A percentile compares a stretch with the other conserved stretches of the same genome.
Evolutionary conservation across 2,113 vertebrate species (phyloP).

Genomic region (Australoheros scitulus): DNA sequence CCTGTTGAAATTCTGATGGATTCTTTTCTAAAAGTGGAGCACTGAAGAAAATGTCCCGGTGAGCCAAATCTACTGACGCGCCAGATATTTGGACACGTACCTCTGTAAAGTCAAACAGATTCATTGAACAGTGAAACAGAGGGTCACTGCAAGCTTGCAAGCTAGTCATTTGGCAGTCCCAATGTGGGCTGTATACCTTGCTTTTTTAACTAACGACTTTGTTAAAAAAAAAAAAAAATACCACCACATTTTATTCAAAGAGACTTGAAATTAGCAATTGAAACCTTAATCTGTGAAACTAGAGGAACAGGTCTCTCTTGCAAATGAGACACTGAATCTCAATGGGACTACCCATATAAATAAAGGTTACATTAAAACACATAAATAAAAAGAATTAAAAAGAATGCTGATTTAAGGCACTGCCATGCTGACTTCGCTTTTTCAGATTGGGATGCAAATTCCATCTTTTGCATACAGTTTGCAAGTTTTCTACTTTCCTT

Average conservation of each 20-base stretch:
- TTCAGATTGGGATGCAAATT: not conserved
- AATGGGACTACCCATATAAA: too few relatives aligned
- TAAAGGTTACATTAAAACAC: too few relatives aligned
- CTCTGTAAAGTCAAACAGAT: too few relatives aligned
- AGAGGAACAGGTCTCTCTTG: not conserved
- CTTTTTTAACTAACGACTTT: too few relatives aligned
- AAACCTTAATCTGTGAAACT: not conserved
- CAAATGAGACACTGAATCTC: too few relatives aligned
- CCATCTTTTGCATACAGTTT: not conserved
- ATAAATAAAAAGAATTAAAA: not conserved
- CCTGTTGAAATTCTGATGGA: not conserved
- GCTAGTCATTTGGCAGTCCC: too few relatives aligned
- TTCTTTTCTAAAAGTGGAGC: not conserved
- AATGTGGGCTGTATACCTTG: too few relatives aligned
- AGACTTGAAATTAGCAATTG: too few relatives aligned
- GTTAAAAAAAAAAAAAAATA: too few relatives aligned
- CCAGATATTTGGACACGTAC: not conserved
- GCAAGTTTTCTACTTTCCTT: not conserved
- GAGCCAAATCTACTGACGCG: not conserved
- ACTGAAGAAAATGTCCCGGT: not conserved
- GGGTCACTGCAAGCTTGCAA: too few relatives aligned
- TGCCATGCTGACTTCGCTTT: not conserved
- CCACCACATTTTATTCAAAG: too few relatives aligned
- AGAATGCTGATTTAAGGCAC: not conserved
- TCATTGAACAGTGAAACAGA: too few relatives aligned